Conservation (phyloP, 2,797 vertebrate genomes). For the Numenius phaeopus region DNA sequence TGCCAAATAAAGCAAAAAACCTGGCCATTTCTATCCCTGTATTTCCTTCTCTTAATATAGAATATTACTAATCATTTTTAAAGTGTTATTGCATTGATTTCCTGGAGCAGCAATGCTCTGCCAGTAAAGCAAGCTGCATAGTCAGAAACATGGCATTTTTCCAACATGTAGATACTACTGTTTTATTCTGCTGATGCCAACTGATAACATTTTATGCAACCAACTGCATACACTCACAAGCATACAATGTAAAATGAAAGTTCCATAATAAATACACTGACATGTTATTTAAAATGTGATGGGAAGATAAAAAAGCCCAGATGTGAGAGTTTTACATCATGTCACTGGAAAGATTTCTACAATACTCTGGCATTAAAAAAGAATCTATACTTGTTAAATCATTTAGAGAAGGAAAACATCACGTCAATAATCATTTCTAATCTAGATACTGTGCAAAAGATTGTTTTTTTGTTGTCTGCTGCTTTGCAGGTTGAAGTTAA, state of each 20-base stretch:
- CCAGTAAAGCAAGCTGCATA: background rate
- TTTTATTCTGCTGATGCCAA: background rate
- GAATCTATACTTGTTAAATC: background rate
- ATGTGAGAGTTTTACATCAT: background rate
- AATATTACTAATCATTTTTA: background rate
- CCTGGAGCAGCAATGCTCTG: background rate
- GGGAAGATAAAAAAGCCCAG: background rate
- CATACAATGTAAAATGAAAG: background rate
- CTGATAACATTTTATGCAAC: background rate
- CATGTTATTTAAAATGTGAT: background rate
- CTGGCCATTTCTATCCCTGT: background rate
- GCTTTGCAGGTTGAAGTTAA: background rate
- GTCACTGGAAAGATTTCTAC: background rate
- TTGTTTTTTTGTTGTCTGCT: background rate
- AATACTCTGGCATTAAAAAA: background rate
- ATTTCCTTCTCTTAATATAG: background rate
- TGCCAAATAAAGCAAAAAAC: background rate
- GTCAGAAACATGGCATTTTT: background rate
- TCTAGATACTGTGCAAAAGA: background rate
- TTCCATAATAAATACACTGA: background rate
- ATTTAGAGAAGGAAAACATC: background rate
- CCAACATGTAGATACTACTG: background rate
- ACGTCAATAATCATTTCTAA: background rate
- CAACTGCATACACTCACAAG: background rate
- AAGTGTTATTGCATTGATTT: background rate